phyloP scores from a whole-genome alignment of 2,113 vertebrate genomes.

The Pelusios castaneus region DNA sequence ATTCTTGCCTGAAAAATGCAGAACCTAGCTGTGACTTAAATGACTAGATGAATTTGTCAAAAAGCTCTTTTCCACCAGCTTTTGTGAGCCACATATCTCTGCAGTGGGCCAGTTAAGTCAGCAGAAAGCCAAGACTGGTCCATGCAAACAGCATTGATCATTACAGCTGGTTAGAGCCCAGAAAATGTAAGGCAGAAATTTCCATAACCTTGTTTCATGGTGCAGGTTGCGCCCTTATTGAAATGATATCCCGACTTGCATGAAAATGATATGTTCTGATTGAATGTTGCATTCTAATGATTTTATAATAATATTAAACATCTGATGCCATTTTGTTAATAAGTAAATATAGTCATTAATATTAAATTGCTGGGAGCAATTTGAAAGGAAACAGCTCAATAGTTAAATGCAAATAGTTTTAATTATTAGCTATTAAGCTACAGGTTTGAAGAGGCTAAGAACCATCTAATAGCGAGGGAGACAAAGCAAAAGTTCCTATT shows the following conservation, averaged over 20 bases:
- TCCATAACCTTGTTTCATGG: neutral
- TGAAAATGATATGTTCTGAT: neutral
- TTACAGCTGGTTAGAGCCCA: neutral
- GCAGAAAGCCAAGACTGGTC: neutral
- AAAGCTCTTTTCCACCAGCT: neutral
- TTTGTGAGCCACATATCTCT: neutral
- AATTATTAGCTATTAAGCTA: neutral
- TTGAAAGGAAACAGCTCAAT: neutral
- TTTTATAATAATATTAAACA: neutral
- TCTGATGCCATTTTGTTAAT: neutral
- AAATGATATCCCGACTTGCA: neutral
- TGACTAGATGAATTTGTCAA: neutral
- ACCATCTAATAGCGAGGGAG: neutral
- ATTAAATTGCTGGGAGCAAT: neutral
- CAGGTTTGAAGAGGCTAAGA: neutral
- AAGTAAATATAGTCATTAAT: constrained; percentile 2
- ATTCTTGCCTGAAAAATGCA: neutral
- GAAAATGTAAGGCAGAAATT: neutral
- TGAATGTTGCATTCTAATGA: neutral
- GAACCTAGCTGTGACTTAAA: neutral
- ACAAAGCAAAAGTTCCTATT: neutral
- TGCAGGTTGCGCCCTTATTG: neutral
- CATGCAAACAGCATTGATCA: neutral
- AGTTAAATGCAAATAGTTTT: constrained; percentile 10
- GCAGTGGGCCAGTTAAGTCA: neutral